Percentiles rank a stretch among this genome's conserved stretches.
Conservation (phyloP, 2,888 invertebrate genomes). For the Hermaeophaga mercurialis region DNA sequence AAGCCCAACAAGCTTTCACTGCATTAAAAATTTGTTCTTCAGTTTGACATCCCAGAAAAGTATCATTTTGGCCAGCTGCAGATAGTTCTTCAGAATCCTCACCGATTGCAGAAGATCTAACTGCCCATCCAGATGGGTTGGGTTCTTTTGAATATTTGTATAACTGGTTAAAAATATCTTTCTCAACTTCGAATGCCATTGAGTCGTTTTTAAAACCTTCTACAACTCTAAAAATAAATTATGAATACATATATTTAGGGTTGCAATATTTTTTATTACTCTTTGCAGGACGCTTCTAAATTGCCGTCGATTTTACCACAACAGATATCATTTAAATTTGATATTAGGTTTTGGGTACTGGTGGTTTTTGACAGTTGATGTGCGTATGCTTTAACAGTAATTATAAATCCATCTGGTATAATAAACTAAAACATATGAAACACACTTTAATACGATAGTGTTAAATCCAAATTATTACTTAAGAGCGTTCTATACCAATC, state of each 20-base stretch:
- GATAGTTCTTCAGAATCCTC: constrained; percentile 83
- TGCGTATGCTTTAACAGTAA: constrained; percentile 68
- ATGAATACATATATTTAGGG: not conserved
- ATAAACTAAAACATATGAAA: constrained; percentile 60
- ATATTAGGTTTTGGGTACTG: constrained; percentile 59
- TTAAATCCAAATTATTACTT: no score
- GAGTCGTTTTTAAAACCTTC: constrained; percentile 52
- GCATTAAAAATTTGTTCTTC: constrained; percentile 62
- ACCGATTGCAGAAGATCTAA: constrained; percentile 72
- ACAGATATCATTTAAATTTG: constrained; percentile 61
- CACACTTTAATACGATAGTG: no score
- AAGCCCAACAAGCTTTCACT: constrained; percentile 80
- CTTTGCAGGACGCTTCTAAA: constrained; percentile 61
- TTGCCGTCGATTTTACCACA: constrained; percentile 59
- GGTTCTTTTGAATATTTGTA: constrained; percentile 41
- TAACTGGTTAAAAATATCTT: constrained; percentile 42
- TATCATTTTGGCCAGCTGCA: constrained; percentile 84
- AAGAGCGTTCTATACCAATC: no score
- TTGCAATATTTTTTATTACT: constrained; percentile 48
- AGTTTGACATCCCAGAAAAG: constrained; percentile 70
- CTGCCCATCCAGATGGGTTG: constrained; percentile 62
- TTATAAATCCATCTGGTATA: constrained; percentile 74
- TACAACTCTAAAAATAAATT: constrained; percentile 57
- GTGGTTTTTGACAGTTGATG: constrained; percentile 62
- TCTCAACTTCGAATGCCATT: constrained; percentile 51